Conservation (phyloP, 2,888 invertebrate species). For the Drosophila maculinotata region DNA sequence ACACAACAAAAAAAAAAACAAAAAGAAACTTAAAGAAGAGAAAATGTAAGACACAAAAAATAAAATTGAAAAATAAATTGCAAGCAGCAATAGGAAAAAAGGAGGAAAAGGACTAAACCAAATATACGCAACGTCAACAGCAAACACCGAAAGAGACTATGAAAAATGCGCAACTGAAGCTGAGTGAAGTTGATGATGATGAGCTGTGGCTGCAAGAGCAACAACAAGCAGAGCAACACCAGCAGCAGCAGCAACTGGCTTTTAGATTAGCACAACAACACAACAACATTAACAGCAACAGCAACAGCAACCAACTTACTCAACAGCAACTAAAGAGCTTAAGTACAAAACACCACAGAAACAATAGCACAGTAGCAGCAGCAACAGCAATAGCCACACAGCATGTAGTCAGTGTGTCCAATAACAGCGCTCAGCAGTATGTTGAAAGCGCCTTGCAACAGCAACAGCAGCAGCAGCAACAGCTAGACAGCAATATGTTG, state of each 20-base stretch:
- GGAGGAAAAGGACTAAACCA: slow-evolving; percentile 23
- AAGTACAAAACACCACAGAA: slow-evolving; percentile 71
- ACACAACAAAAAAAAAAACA: slow-evolving; percentile 4
- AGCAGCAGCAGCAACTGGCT: slow-evolving; percentile 41
- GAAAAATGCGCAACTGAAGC: slow-evolving; percentile 81
- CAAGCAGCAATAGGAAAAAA: slow-evolving; percentile 22
- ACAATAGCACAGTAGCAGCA: slow-evolving; percentile 43
- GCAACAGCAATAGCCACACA: slow-evolving; percentile 49
- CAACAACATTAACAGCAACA: slow-evolving; percentile 34
- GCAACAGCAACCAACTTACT: slow-evolving; percentile 50
- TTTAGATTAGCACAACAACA: slow-evolving; percentile 48
- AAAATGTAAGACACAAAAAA: slow-evolving; percentile 61
- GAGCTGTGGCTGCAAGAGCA: slow-evolving; percentile 62
- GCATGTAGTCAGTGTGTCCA: slow-evolving; percentile 59
- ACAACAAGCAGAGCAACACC: slow-evolving; percentile 33
- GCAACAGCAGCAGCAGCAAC: slow-evolving; percentile 52
- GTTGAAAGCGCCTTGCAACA: slow-evolving; percentile 53
- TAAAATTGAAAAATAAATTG: slow-evolving; percentile 35
- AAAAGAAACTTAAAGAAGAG: slow-evolving; percentile 13
- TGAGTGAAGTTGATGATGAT: slow-evolving; percentile 74
- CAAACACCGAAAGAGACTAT: slow-evolving; percentile 80
- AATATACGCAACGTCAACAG: slow-evolving; percentile 72
- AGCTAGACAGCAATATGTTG: slow-evolving; percentile 68
- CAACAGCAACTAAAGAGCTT: slow-evolving; percentile 76
- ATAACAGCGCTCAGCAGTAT: slow-evolving; percentile 55